These are phyloP conservation scores for Bedellia somnulentella DNA, from an alignment of 2,888 invertebrate species.

Conservation along the genomic window DNA sequence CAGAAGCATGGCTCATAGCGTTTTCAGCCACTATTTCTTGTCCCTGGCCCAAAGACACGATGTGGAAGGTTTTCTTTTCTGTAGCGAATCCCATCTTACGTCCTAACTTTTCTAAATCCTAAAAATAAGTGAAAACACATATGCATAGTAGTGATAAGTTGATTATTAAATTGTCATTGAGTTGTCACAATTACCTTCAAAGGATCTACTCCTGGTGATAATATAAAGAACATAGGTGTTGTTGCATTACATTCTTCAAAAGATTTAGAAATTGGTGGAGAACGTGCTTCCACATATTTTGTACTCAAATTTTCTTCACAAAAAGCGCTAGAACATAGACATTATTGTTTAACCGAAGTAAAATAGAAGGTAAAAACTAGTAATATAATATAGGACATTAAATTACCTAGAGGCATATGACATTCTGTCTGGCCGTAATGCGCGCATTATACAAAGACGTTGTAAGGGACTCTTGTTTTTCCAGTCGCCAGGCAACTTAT, in stretches of 20 bases:
- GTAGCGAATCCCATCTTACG: slow-evolving; percentile 76
- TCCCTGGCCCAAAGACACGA: slow-evolving; percentile 91
- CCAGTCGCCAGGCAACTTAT: slow-evolving; percentile 95
- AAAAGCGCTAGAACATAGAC: slow-evolving; percentile 61
- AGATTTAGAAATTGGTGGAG: slow-evolving; percentile 81
- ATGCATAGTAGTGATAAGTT: no score
- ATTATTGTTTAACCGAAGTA: slow-evolving; percentile 3
- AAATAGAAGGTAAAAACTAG: not conserved
- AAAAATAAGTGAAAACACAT: slow-evolving; percentile 7
- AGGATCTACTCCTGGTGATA: slow-evolving; percentile 94
- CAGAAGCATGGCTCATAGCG: slow-evolving; percentile 77
- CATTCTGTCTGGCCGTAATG: slow-evolving; percentile 90
- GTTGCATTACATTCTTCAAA: slow-evolving; percentile 81
- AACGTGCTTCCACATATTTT: slow-evolving; percentile 78
- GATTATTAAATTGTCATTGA: no score
- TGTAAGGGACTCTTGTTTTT: slow-evolving; percentile 86
- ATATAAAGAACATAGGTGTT: slow-evolving; percentile 91
- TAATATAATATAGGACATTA: no score
- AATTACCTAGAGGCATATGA: slow-evolving; percentile 81
- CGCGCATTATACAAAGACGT: slow-evolving; percentile 88
- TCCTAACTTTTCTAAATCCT: slow-evolving; percentile 88
- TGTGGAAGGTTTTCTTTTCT: slow-evolving; percentile 85
- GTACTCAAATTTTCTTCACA: slow-evolving; percentile 87
- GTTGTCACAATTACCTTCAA: slow-evolving; percentile 63
- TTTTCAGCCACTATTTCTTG: slow-evolving; percentile 91